Conservation (phyloP, 2,113 vertebrate species). For the Phocoena phocoena region DNA sequence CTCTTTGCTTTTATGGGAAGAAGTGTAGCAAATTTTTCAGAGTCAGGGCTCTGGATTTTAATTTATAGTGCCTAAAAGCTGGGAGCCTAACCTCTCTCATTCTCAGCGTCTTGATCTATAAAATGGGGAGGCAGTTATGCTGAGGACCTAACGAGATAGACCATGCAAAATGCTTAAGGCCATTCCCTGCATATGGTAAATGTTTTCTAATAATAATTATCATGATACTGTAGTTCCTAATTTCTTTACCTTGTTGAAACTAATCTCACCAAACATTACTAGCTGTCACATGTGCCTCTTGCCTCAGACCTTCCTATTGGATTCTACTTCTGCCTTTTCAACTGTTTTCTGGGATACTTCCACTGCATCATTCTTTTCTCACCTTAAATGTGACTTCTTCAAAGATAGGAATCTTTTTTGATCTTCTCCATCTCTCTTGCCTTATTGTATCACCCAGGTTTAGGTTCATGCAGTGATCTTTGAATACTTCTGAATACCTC, state of each 20-base stretch:
- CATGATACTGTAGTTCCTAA: too few species aligned
- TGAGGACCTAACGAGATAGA: background rate
- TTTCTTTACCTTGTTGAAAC: background rate
- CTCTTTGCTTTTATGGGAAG: background rate
- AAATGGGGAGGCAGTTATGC: background rate
- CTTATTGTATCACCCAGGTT: background rate
- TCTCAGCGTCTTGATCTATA: background rate
- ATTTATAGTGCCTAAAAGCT: background rate
- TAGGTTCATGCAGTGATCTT: background rate
- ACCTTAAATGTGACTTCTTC: background rate
- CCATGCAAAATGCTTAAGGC: background rate
- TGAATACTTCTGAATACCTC: background rate
- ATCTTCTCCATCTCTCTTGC: background rate
- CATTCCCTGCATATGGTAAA: background rate
- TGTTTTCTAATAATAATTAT: background rate
- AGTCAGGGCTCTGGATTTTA: background rate
- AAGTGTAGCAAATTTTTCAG: background rate
- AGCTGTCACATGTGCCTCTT: background rate
- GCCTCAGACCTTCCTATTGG: background rate
- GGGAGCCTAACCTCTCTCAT: background rate
- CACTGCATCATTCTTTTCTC: rapidly evolving
- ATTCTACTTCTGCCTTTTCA: background rate
- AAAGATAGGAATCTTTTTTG: background rate
- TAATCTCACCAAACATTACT: background rate
- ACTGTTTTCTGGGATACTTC: background rate